phyloP scores from a whole-genome alignment of 2,797 vertebrate species.

The Melanotaenia nigrans region DNA sequence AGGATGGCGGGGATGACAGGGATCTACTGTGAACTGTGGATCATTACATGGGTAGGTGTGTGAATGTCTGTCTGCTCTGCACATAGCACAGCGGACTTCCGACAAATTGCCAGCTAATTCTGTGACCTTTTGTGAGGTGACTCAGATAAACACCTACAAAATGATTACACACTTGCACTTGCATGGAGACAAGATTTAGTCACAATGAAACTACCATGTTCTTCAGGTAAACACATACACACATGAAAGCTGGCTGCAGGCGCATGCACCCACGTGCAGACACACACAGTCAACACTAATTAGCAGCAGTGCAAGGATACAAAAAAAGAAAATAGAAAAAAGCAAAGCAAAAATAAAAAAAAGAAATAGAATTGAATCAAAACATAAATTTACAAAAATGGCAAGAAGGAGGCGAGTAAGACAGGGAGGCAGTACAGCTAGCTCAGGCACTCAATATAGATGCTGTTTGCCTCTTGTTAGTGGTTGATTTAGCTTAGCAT shows the following conservation, averaged over 20 bases:
- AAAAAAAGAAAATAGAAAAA: not conserved
- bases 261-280: slow-evolving; percentile 20
- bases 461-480: slow-evolving; percentile 68
- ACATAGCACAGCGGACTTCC: slow-evolving; percentile 33
- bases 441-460: slow-evolving; percentile 50
- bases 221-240: slow-evolving; percentile 12
- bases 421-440: slow-evolving; percentile 8
- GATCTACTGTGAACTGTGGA: slow-evolving; percentile 42
- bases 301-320: slow-evolving; percentile 41
- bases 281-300: slow-evolving; percentile 48
- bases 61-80: slow-evolving; percentile 56
- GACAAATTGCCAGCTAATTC: slow-evolving; percentile 22
- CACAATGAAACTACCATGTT: slow-evolving; percentile 2
- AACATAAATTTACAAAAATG: slow-evolving; percentile 21
- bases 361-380: slow-evolving; percentile 1
- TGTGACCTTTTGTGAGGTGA: slow-evolving; percentile 42
- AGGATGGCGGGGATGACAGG: slow-evolving; percentile 62
- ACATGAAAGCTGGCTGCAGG: not conserved
- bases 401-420: slow-evolving; percentile 1
- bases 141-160: slow-evolving; percentile 46
- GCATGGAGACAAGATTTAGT: slow-evolving; percentile 12
- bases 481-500: slow-evolving; percentile 76
- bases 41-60: slow-evolving; percentile 60
- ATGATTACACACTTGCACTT: slow-evolving; percentile 31
- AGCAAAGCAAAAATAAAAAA: not conserved